Evolutionary conservation across 2,888 invertebrate genomes (phyloP).

Genomic region (Neria commutata): DNA sequence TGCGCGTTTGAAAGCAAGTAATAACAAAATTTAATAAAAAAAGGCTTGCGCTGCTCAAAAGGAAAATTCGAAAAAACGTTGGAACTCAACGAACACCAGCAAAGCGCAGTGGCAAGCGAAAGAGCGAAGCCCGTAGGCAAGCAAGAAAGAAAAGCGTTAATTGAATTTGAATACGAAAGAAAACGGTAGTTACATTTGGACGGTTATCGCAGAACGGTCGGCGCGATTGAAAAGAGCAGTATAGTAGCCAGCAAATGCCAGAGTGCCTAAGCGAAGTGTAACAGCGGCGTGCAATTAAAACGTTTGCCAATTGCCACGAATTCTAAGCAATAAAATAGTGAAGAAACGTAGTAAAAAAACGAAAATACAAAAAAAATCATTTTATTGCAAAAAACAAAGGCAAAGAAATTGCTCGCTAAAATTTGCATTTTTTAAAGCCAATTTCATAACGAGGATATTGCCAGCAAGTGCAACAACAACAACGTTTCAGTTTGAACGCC

Average conservation of each 20-base stretch:
- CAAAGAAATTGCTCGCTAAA: too few species aligned
- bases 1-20: slow-evolving; percentile 26
- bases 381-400: too few species aligned
- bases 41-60: neutral
- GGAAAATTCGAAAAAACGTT: slow-evolving; percentile 14
- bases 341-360: too few species aligned
- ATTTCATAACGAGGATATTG: too few species aligned
- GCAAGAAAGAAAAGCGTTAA: slow-evolving; percentile 21
- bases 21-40: slow-evolving; percentile 11
- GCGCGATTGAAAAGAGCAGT: too few species aligned
- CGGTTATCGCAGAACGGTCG: slow-evolving; percentile 47
- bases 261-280: neutral
- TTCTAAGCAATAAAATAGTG: too few species aligned
- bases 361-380: too few species aligned
- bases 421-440: too few species aligned
- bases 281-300: too few species aligned
- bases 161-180: slow-evolving; percentile 34
- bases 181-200: slow-evolving; percentile 14
- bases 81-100: neutral
- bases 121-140: too few species aligned
- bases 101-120: neutral
- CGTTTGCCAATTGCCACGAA: neutral
- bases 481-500: too few species aligned
- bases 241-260: neutral
- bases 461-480: too few species aligned